These are phyloP conservation scores for Platalea minor DNA, from an alignment of 2,797 vertebrate species.

Conservation along the genomic window DNA sequence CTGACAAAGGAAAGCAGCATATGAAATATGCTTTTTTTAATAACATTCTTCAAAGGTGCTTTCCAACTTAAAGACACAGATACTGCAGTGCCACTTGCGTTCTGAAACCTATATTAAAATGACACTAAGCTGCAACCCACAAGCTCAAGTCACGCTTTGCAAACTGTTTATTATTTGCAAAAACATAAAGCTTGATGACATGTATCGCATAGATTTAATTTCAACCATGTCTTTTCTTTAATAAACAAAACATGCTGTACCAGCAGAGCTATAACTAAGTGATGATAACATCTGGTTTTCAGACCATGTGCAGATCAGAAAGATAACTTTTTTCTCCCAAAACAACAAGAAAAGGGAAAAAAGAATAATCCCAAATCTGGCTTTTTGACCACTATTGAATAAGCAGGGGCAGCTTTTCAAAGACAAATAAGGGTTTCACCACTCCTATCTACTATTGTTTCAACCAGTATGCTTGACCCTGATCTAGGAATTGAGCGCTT, in stretches of 20 bases:
- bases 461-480: neutral
- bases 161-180: slow-evolving; percentile 55
- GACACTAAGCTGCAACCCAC: neutral
- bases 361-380: neutral
- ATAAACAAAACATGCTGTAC: slow-evolving; percentile 64
- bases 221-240: slow-evolving; percentile 56
- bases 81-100: neutral
- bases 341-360: neutral
- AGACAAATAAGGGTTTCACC: neutral
- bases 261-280: slow-evolving; percentile 61
- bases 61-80: slow-evolving; percentile 37
- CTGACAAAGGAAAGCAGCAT: slow-evolving; percentile 11
- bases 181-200: slow-evolving; percentile 42
- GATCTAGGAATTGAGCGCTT: neutral
- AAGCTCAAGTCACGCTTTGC: neutral
- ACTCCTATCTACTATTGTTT: neutral
- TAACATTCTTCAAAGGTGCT: neutral
- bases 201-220: slow-evolving; percentile 51
- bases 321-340: neutral
- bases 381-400: neutral
- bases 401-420: neutral
- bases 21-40: neutral
- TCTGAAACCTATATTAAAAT: slow-evolving; percentile 8
- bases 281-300: slow-evolving; percentile 64
- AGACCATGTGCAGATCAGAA: neutral